Conservation (phyloP, 2,797 vertebrate species). For the Paratrypauchen microcephalus region DNA sequence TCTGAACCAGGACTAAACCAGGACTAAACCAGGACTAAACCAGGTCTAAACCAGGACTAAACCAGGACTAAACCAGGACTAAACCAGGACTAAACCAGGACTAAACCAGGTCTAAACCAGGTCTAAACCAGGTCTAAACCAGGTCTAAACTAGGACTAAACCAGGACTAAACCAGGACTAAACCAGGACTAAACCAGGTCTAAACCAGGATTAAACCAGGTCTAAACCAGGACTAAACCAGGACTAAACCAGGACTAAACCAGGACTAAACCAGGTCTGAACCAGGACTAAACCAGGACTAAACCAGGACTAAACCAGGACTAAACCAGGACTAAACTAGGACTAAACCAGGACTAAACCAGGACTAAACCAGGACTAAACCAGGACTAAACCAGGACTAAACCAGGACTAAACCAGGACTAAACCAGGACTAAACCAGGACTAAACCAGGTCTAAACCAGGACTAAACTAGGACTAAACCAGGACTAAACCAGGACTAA, state of each 20-base stretch:
- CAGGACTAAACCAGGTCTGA: neutral
- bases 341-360: no score
- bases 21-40: no score
- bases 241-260: neutral
- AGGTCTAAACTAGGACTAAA: neutral
- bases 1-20: no score
- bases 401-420: neutral
- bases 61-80: no score
- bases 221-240: neutral
- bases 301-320: neutral
- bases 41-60: no score
- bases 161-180: neutral
- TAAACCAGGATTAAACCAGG: neutral
- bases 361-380: no score
- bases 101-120: neutral
- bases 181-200: neutral
- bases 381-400: neutral
- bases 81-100: no score
- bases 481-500: no score
- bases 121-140: neutral
- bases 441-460: no score
- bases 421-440: no score
- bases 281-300: neutral
- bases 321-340: no score
- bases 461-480: no score